Percentiles rank a stretch among this genome's conserved stretches.
These are phyloP conservation scores for Blomia tropicalis DNA, from an alignment of 2,888 invertebrate species.

Conservation along the genomic window DNA sequence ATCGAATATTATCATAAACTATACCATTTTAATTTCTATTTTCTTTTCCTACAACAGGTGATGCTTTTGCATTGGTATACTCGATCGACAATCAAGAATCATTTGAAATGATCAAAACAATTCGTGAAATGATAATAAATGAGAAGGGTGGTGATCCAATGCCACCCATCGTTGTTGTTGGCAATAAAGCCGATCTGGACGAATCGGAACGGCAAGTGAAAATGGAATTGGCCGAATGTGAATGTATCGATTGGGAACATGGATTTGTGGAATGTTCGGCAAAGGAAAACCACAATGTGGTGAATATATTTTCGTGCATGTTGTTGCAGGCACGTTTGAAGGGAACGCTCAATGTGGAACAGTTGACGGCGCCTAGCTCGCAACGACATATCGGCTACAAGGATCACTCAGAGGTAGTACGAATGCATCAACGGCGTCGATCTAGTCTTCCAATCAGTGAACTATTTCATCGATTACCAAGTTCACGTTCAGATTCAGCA, in stretches of 20 bases:
- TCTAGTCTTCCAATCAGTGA: constrained; percentile 22
- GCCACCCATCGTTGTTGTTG: constrained; percentile 22
- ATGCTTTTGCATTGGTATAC: constrained; percentile 61
- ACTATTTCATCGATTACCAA: constrained; percentile 16
- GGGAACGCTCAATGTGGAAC: constrained; percentile 14
- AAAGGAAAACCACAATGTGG: constrained; percentile 24
- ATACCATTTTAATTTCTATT: no score
- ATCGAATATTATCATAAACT: no score
- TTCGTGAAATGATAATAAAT: constrained; percentile 64
- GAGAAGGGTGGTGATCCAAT: constrained; percentile 45
- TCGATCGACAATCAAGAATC: constrained; percentile 67
- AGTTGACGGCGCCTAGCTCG: not conserved
- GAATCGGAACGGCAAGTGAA: constrained; percentile 20
- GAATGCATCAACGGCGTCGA: constrained; percentile 17
- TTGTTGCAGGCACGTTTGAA: constrained; percentile 26
- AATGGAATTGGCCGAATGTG: constrained; percentile 28
- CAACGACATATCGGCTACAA: not conserved
- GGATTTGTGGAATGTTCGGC: constrained; percentile 28
- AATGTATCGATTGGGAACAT: constrained; percentile 28
- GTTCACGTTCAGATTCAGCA: not conserved
- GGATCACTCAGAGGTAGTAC: not conserved
- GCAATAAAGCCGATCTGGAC: constrained; percentile 25
- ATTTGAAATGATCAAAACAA: constrained; percentile 61
- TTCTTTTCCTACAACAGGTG: constrained; percentile 46
- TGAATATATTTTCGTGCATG: constrained; percentile 27